Base-by-base conservation (phyloP, 2,888 invertebrate genomes). In the Dasysyrphus albostriatus region DNA sequence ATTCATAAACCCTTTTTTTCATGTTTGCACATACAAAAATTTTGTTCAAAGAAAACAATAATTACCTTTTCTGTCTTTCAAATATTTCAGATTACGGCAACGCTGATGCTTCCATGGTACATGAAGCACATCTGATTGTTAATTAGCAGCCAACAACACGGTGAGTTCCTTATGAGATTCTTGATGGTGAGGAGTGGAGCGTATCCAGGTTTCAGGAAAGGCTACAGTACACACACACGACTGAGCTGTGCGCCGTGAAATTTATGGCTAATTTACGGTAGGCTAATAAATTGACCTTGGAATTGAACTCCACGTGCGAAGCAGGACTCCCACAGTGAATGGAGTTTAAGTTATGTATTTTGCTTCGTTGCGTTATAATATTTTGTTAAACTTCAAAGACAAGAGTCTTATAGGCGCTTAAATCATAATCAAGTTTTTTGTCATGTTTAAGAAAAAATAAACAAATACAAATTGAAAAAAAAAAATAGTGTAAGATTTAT, bases 231-330 rank as follows among this genome's bases (percentile, higher is more conserved):
- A 34, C 39, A 10, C 19, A 49, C 37, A 14, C 51, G 24, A 51
- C 34, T 37, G 5, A 47, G 16, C 8, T 29, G 10, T 65, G 24
- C 63, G 24, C 63, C 29, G 34, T 32, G 54, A 19, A 69, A 69
- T 76, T 16, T 72, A 81, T 74, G 51, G 49, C 24, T 70, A 70
- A 76, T 70, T 76, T 81, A 75, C 42, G 72, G 67, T 3, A 29
- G 39, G 76, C 61, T 63, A 81, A 81, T 85, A 76, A 85, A 81
- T 67, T 85, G 67, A 73, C 81, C 76, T 83, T 73, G 44, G 44
- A 59, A 51, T 58, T 77, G 72, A 77, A 58, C 75, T 72, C 24
- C 63, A 58, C 76, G 65, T 42, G 47, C 34, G 49, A 59, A 65
- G 39, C 19, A 44, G 63, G n/a, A 51, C 58, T 79, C 79, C 56